Evolutionary conservation across 2,797 vertebrate species (phyloP).

Genomic region (Melanotaenia boesemani): DNA sequence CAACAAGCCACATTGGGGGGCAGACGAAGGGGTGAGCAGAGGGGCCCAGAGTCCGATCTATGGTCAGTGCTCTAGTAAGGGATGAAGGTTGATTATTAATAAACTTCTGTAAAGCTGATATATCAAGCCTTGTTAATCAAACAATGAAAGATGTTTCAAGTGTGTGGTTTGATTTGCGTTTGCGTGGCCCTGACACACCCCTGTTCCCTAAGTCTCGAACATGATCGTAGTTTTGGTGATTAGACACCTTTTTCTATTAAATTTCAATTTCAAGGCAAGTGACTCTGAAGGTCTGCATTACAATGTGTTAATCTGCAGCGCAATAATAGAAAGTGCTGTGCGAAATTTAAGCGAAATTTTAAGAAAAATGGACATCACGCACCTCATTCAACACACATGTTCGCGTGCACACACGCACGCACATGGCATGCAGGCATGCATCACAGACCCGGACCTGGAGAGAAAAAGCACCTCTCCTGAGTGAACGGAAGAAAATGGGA

Average conservation of each 20-base stretch:
- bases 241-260: neutral
- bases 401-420: neutral
- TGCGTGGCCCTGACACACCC: constrained; percentile 24
- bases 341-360: constrained; percentile 2
- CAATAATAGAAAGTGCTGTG: neutral
- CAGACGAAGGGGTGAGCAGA: constrained; percentile 50
- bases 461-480: constrained; percentile 68
- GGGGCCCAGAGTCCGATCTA: constrained; percentile 47
- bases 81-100: constrained; percentile 62
- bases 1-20: constrained; percentile 71
- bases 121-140: constrained; percentile 75
- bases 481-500: constrained; percentile 74
- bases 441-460: constrained; percentile 66
- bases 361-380: neutral
- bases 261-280: neutral
- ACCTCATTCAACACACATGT: neutral
- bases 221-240: neutral
- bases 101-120: constrained; percentile 75
- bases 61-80: constrained; percentile 38
- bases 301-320: neutral
- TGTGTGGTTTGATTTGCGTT: constrained; percentile 40
- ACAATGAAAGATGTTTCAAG: constrained; percentile 52
- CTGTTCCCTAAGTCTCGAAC: constrained; percentile 4
- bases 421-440: constrained; percentile 47
- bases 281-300: neutral